Conservation (phyloP, 2,797 vertebrate genomes). For the Kryptopterus vitreolus region DNA sequence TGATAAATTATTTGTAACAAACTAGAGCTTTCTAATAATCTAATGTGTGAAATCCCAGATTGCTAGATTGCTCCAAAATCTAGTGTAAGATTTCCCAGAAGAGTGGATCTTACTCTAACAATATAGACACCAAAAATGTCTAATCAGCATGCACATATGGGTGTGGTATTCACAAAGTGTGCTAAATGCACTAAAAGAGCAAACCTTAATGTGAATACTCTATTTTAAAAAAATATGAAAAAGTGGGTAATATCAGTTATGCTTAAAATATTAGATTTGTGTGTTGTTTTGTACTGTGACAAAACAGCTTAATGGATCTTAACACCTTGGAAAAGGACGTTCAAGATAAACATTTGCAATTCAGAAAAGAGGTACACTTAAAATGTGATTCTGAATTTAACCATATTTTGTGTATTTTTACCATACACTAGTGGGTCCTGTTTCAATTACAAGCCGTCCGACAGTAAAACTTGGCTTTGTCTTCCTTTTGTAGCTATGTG, state of each 20-base stretch:
- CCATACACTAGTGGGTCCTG: background rate
- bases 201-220: background rate
- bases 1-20: too few species aligned
- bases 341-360: background rate
- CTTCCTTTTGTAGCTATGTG: slow-evolving; percentile 15
- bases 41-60: background rate
- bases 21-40: background rate
- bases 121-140: background rate
- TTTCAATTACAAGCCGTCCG: slow-evolving; percentile 4
- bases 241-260: background rate
- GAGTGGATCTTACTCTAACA: background rate
- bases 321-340: background rate
- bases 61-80: background rate
- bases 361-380: background rate
- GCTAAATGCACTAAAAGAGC: background rate
- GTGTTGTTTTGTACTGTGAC: background rate
- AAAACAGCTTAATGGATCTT: slow-evolving; percentile 12
- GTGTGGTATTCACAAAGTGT: too few species aligned
- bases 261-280: background rate
- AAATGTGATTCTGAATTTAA: background rate
- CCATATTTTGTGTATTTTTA: background rate
- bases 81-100: background rate
- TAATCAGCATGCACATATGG: background rate
- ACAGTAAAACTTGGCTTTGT: slow-evolving; percentile 24
- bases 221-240: background rate